Percentiles rank a stretch among this genome's conserved stretches.
These are phyloP conservation scores for Anthopleura sola DNA, from an alignment of 64 coral and sea anemone genomes.

Conservation along the genomic window DNA sequence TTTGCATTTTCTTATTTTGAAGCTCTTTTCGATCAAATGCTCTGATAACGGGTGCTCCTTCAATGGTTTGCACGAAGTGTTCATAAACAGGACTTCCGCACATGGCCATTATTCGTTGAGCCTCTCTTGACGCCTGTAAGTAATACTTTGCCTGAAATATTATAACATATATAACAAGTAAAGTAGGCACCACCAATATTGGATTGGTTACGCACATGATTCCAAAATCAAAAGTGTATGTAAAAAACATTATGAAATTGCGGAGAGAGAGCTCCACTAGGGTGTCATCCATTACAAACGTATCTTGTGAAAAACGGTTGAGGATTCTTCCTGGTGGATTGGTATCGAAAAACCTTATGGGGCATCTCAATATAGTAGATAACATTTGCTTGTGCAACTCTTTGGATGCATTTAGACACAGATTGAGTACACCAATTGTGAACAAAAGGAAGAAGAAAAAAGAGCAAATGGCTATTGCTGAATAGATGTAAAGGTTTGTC, in stretches of 20 bases:
- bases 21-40: constrained; percentile 39
- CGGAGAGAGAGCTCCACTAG: background rate
- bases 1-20: constrained; percentile 40
- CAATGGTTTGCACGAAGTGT: constrained; percentile 37
- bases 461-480: no score
- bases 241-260: background rate
- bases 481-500: no score
- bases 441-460: background rate
- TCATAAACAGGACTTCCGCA: constrained; percentile 53
- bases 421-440: no score
- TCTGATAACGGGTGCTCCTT: constrained; percentile 50
- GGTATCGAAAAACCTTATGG: constrained; percentile 41
- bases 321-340: constrained; percentile 65
- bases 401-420: constrained; percentile 15
- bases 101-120: constrained; percentile 41
- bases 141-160: constrained; percentile 34
- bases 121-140: constrained; percentile 34
- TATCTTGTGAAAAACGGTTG: constrained; percentile 67
- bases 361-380: constrained; percentile 42
- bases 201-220: constrained; percentile 41
- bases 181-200: background rate
- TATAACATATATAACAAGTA: background rate
- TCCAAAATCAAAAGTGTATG: background rate
- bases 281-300: constrained; percentile 28
- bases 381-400: constrained; percentile 56